Evolutionary conservation across 2,888 invertebrate species (phyloP), one percentile per base, ranked within the genome.

Genomic region (Phyllotreta striolata): DNA sequence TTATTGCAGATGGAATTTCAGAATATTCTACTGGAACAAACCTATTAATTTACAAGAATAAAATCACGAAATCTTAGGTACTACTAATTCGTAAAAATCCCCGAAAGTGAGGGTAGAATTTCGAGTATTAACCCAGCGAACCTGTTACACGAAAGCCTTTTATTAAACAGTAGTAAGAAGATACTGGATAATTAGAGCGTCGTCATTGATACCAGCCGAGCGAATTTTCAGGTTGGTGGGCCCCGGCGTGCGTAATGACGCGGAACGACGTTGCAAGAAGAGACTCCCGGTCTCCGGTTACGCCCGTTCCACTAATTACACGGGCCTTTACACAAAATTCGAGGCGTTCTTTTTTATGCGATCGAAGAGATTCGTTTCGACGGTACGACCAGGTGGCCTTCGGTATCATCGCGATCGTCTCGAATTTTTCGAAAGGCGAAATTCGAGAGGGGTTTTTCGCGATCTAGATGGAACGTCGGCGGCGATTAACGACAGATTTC

Each of bases 231-330:
- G 51, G 66, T 66, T 60, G 64, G 67, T 66, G 62, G 63, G 69
- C 58, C 47, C 24, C 38, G 38, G 47, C 10, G 54, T 56, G 66
- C 56, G 67, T 70, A 72, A 72, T 72, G 72, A 72, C 62, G 70
- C 67, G 60, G 70, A 72, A 72, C 67, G 69, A 66, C 61, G 66
- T 70, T 68, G 55, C 51, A 56, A 66, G 63, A 60, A 68, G 65
- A 64, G 64, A 64, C 58, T 47, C 43, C 55, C 56, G 55, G 13
- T 55, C 64, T 70, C 68, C 62, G 40, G 63, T 70, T 72, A 70
- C 71, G 59, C 62, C 54, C 62, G 67, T 65, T 64, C 66, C 62
- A 66, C 69, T 63, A 66, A 69, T 67, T 62, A 67, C 64, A 66
- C 55, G 66, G 66, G 55, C 63, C 67, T 67, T 70, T 68, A 70